Evolutionary conservation across 2,113 vertebrate species (phyloP).

Genomic region (Camelus dromedarius): DNA sequence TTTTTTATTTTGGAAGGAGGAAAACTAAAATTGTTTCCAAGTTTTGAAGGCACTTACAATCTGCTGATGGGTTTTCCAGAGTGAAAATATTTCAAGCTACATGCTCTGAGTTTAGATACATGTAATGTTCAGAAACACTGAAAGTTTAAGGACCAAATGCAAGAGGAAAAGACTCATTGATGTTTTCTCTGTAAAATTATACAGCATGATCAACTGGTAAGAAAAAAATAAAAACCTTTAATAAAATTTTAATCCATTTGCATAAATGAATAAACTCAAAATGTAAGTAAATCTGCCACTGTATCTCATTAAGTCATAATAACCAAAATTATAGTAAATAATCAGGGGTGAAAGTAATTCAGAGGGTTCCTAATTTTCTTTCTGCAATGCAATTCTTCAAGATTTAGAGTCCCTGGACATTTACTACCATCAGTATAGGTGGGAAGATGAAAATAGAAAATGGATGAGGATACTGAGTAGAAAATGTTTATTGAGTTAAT

Average conservation of each 20-base stretch:
- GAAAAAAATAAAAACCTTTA: neutral
- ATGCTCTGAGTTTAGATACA: neutral
- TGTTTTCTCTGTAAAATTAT: conserved; percentile 1
- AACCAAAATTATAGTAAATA: neutral
- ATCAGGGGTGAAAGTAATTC: neutral
- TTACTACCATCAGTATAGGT: neutral
- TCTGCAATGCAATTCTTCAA: neutral
- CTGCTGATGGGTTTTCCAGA: neutral
- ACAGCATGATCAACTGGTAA: neutral
- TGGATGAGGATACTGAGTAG: neutral
- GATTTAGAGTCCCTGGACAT: neutral
- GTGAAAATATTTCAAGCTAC: neutral
- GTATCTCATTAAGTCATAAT: neutral
- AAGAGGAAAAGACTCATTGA: neutral
- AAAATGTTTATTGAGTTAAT: neutral
- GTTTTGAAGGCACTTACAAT: neutral
- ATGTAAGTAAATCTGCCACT: neutral
- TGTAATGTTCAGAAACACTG: neutral
- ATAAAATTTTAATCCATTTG: neutral
- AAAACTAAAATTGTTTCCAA: neutral
- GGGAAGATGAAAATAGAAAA: neutral
- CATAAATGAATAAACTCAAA: neutral
- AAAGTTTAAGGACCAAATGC: neutral
- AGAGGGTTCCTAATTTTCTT: neutral
- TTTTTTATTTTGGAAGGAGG: neutral